Conservation (phyloP, 2,797 vertebrate genomes). For the Notolabrus celidotus region DNA sequence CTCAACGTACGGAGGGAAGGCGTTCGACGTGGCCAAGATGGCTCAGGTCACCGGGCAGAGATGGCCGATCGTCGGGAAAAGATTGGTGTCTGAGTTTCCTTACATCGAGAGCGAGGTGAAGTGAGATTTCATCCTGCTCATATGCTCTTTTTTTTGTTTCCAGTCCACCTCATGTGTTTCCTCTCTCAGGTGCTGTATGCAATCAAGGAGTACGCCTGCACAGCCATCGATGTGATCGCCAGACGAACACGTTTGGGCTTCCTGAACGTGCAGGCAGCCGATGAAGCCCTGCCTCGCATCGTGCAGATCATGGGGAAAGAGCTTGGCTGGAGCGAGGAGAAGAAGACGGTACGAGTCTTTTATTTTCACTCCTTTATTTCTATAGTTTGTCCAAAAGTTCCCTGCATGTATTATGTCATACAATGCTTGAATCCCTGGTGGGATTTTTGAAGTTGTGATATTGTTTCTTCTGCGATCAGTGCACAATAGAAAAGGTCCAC, state of each 20-base stretch:
- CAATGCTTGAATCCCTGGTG: slow-evolving; percentile 34
- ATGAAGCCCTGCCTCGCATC: slow-evolving; percentile 94
- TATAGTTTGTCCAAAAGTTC: not conserved
- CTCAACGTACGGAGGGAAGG: slow-evolving; percentile 90
- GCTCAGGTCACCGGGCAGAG: slow-evolving; percentile 94
- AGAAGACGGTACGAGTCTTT: slow-evolving; percentile 84
- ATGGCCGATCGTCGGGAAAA: slow-evolving; percentile 96
- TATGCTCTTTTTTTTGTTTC: no score
- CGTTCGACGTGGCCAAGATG: slow-evolving; percentile 94
- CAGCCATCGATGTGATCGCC: slow-evolving; percentile 93
- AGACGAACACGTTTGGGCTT: slow-evolving; percentile 94
- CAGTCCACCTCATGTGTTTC: not conserved
- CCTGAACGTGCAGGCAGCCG: slow-evolving; percentile 96
- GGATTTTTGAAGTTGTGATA: slow-evolving; percentile 11
- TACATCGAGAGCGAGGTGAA: slow-evolving; percentile 97
- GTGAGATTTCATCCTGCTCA: not conserved
- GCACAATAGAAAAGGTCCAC: slow-evolving; percentile 52
- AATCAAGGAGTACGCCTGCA: slow-evolving; percentile 95
- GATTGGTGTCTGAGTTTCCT: slow-evolving; percentile 96
- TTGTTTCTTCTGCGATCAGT: slow-evolving; percentile 11
- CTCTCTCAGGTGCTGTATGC: slow-evolving; percentile 90
- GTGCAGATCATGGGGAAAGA: slow-evolving; percentile 95
- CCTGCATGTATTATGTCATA: slow-evolving; percentile 3
- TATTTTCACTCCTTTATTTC: not conserved
- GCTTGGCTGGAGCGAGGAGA: slow-evolving; percentile 91